Evolutionary conservation across 2,113 vertebrate species (phyloP).

Genomic region (Brachyistius frenatus): DNA sequence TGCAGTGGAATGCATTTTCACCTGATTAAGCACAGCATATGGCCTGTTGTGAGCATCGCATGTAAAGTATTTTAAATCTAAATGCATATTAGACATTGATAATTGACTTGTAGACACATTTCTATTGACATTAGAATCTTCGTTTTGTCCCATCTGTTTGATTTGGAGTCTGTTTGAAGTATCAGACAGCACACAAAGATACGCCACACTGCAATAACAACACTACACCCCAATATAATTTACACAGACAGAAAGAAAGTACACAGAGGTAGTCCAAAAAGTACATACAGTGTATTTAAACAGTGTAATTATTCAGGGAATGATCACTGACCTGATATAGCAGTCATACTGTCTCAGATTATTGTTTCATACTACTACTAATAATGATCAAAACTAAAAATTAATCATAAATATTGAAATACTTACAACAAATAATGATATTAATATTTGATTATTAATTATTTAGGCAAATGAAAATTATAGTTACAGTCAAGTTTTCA

Average conservation of each 20-base stretch:
- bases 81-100: conserved; percentile 11
- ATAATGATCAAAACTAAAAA: too few species aligned
- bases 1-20: conserved; percentile 33
- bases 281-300: not conserved
- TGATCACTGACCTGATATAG: too few species aligned
- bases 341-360: too few species aligned
- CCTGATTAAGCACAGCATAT: conserved; percentile 33
- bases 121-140: not conserved
- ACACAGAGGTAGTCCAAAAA: not conserved
- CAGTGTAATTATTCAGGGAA: too few species aligned
- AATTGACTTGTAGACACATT: not conserved
- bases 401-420: too few species aligned
- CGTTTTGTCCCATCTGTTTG: conserved; percentile 9
- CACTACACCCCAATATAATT: not conserved
- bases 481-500: too few species aligned
- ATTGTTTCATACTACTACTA: too few species aligned
- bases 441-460: too few species aligned
- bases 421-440: too few species aligned
- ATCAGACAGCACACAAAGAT: not conserved
- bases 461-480: too few species aligned
- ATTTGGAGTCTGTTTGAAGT: not conserved
- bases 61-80: conserved; percentile 3
- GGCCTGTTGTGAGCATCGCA: conserved; percentile 3
- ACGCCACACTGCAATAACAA: too few species aligned
- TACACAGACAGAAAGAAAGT: not conserved